These are phyloP conservation scores for Myrmophylax atrothorax DNA, from an alignment of 2,113 vertebrate species.

Conservation along the genomic window DNA sequence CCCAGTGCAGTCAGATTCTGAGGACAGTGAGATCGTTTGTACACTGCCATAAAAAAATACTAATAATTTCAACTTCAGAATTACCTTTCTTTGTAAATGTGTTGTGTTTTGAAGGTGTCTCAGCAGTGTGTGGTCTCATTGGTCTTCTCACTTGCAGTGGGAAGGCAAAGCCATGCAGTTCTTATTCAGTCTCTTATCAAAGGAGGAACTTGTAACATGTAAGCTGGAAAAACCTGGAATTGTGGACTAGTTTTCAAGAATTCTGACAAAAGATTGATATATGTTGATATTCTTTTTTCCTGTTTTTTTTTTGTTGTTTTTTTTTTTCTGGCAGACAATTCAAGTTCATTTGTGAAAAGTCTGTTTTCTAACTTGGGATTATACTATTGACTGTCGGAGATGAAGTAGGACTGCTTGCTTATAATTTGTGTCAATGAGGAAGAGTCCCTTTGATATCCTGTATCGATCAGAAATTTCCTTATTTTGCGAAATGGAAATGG, in stretches of 20 bases:
- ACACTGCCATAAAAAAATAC: neutral
- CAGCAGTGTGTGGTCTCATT: neutral
- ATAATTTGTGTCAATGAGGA: neutral
- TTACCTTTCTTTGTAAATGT: neutral
- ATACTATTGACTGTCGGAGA: neutral
- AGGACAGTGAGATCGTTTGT: neutral
- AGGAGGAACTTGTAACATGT: neutral
- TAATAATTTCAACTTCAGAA: neutral
- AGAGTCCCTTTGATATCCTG: neutral
- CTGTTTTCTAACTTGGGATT: neutral
- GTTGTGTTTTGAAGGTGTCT: neutral
- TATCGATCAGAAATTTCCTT: neutral
- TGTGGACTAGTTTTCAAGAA: neutral
- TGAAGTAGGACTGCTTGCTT: neutral
- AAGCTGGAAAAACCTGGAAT: neutral
- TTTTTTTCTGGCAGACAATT: neutral
- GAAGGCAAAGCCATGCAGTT: neutral
- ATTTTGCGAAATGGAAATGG: conserved; percentile 1
- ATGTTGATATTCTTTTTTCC: neutral
- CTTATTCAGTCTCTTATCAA: neutral
- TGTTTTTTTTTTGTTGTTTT: neutral
- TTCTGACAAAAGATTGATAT: neutral
- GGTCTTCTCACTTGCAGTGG: neutral
- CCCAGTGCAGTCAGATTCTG: neutral
- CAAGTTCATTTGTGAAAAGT: neutral